phyloP scores from a whole-genome alignment of 2,113 vertebrate species.

The Amazona vittata region DNA sequence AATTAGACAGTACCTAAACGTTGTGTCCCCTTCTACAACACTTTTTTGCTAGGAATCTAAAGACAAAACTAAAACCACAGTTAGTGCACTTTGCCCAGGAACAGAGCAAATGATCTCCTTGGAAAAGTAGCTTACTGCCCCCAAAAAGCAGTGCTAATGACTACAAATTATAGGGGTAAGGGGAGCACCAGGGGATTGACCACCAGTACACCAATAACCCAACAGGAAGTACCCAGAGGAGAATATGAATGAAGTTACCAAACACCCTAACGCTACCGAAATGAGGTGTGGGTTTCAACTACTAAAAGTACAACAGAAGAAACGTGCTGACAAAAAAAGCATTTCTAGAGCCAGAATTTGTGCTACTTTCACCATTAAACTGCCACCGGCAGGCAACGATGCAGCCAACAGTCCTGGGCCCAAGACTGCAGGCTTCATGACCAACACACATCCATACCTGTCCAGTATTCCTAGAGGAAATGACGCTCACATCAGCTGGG shows the following conservation, averaged over 20 bases:
- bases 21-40: background rate
- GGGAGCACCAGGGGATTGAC: accelerated
- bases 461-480: constrained; percentile 96
- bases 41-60: background rate
- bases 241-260: background rate
- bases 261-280: accelerated
- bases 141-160: background rate
- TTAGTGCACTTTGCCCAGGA: background rate
- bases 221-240: background rate
- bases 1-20: background rate
- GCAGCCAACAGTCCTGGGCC: background rate
- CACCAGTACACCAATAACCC: background rate
- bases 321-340: accelerated
- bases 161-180: accelerated
- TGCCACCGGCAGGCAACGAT: background rate
- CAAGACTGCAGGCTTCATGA: background rate
- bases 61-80: background rate
- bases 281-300: background rate
- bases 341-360: accelerated
- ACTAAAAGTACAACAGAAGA: background rate
- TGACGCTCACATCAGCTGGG: constrained; percentile 96
- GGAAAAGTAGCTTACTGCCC: background rate
- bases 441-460: constrained; percentile 80
- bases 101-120: background rate
- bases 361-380: background rate